Percentiles rank a stretch among this genome's conserved stretches.
phyloP scores from a whole-genome alignment of 2,888 invertebrate species.

The Cataglyphis altisquamis region DNA sequence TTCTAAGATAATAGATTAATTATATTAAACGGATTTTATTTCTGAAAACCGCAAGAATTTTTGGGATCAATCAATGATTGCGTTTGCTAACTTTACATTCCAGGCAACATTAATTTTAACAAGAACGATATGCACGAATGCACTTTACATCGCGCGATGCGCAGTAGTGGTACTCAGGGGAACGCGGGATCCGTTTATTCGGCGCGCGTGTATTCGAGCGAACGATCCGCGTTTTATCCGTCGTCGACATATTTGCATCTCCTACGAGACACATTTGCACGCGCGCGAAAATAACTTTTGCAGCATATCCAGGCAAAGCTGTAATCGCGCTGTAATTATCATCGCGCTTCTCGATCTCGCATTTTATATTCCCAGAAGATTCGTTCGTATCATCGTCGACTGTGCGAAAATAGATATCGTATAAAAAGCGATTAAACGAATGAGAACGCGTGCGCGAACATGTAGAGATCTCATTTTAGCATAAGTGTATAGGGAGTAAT shows the following conservation, averaged over 20 bases:
- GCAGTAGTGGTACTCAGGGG: not conserved
- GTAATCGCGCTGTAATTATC: constrained; percentile 50
- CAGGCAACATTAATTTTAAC: not conserved
- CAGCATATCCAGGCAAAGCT: constrained; percentile 28
- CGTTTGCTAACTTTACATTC: constrained; percentile 17
- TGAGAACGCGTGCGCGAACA: constrained; percentile 7
- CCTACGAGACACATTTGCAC: constrained; percentile 48
- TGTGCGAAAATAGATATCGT: constrained; percentile 34
- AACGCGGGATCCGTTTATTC: not conserved
- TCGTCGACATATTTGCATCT: constrained; percentile 30
- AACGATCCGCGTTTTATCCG: constrained; percentile 39
- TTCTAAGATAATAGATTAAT: not conserved
- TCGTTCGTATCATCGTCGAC: constrained; percentile 24
- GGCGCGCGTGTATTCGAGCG: constrained; percentile 19
- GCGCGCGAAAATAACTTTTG: constrained; percentile 47
- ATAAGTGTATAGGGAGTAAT: not conserved
- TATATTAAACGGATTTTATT: not conserved
- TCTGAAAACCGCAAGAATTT: constrained; percentile 3
- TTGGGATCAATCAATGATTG: not conserved
- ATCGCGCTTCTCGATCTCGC: constrained; percentile 42
- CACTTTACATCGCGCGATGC: not conserved
- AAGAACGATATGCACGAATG: not conserved
- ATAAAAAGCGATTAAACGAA: constrained; percentile 51
- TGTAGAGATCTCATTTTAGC: not conserved
- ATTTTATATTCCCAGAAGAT: constrained; percentile 44